Percentiles rank a stretch among this genome's conserved stretches.
These are phyloP conservation scores for Gambusia affinis DNA, from an alignment of 2,113 vertebrate genomes.

Conservation along the genomic window DNA sequence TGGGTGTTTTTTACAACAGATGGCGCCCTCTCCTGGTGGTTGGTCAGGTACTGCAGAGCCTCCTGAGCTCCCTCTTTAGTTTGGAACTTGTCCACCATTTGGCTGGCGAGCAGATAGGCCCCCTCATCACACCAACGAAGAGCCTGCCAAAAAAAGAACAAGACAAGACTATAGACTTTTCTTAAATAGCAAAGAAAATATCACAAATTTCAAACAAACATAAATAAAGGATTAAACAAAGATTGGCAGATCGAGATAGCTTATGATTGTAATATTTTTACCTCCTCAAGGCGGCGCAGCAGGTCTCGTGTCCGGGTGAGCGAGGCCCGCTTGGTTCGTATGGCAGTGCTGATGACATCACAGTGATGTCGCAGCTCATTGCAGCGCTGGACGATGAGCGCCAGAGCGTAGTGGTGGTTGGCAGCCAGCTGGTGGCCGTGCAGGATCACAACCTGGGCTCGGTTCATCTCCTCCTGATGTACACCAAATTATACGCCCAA, in stretches of 20 bases:
- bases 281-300: slow-evolving; percentile 87
- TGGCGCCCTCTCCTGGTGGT: slow-evolving; percentile 86
- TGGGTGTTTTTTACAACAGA: slow-evolving; percentile 79
- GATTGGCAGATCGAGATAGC: not conserved
- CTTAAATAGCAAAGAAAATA: not conserved
- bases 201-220: not conserved
- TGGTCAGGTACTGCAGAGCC: slow-evolving; percentile 86
- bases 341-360: slow-evolving; percentile 84
- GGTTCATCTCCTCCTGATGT: slow-evolving; percentile 86
- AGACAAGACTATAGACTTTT: not conserved
- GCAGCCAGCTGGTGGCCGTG: slow-evolving; percentile 92
- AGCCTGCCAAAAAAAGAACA: slow-evolving; percentile 75
- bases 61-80: slow-evolving; percentile 90
- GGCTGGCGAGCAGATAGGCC: slow-evolving; percentile 91
- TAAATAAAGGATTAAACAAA: not conserved
- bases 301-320: slow-evolving; percentile 86
- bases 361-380: slow-evolving; percentile 90
- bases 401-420: slow-evolving; percentile 93
- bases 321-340: slow-evolving; percentile 80
- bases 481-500: not conserved
- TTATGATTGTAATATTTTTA: slow-evolving; percentile 45
- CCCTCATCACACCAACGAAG: slow-evolving; percentile 91
- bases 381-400: slow-evolving; percentile 93
- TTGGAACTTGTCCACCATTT: slow-evolving; percentile 91
- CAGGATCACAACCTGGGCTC: slow-evolving; percentile 87